Evolutionary conservation across 2,113 vertebrate species (phyloP).

Genomic region (Nothocercus julius): DNA sequence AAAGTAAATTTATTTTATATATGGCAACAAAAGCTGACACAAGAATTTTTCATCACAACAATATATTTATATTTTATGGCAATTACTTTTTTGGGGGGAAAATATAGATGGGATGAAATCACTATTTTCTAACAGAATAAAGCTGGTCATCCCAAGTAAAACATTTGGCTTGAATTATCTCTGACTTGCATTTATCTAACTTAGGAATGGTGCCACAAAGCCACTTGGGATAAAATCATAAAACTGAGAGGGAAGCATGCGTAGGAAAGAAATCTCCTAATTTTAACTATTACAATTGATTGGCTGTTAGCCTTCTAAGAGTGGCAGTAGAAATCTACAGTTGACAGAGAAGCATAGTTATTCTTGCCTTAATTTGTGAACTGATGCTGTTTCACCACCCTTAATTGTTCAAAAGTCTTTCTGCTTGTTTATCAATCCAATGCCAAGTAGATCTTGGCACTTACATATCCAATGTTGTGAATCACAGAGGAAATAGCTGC

Average conservation of each 20-base stretch:
- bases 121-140: constrained; percentile 5
- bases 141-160: neutral
- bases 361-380: neutral
- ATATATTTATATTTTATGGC: neutral
- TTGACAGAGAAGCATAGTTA: neutral
- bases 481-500: neutral
- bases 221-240: constrained; percentile 6
- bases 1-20: neutral
- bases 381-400: neutral
- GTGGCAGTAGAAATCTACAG: neutral
- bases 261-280: neutral
- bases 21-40: neutral
- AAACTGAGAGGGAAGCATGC: neutral
- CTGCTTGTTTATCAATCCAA: neutral
- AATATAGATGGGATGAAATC: constrained; percentile 10
- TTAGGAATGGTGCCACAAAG: neutral
- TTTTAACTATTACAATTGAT: neutral
- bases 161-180: constrained; percentile 37
- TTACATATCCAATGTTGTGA: neutral
- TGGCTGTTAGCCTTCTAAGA: neutral
- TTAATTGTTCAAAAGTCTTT: neutral
- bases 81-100: neutral
- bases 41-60: neutral
- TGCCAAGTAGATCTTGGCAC: neutral
- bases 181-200: neutral